phyloP scores from a whole-genome alignment of 2,888 invertebrate species.

The Lacanobia oleracea region DNA sequence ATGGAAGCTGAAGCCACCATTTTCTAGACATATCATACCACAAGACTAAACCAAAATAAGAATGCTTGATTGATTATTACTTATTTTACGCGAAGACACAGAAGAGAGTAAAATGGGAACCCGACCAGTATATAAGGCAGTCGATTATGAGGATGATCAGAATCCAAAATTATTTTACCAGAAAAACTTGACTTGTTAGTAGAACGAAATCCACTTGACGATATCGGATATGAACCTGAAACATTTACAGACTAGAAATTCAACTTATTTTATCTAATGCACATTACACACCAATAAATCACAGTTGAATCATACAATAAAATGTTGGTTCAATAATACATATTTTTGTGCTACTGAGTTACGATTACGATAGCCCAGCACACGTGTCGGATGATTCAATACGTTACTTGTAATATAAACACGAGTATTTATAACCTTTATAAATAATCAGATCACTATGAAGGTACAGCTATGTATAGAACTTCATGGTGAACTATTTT shows the following conservation, averaged over 20 bases:
- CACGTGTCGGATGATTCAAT: slow-evolving; percentile 61
- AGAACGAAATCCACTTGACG: background rate
- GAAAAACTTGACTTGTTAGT: too few species aligned
- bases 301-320: slow-evolving; percentile 46
- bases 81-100: too few species aligned
- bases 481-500: slow-evolving; percentile 30
- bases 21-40: background rate
- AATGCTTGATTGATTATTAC: too few species aligned
- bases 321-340: slow-evolving; percentile 31
- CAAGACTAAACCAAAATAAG: background rate
- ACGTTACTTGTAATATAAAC: slow-evolving; percentile 44
- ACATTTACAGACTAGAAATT: slow-evolving; percentile 11
- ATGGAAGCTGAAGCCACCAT: too few species aligned
- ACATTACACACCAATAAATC: slow-evolving; percentile 24
- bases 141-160: background rate
- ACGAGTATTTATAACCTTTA: slow-evolving; percentile 43
- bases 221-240: background rate
- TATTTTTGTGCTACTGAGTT: slow-evolving; percentile 52
- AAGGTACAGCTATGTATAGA: slow-evolving; percentile 40
- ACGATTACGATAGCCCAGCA: slow-evolving; percentile 39
- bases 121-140: background rate
- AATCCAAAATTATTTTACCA: too few species aligned
- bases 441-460: slow-evolving; percentile 38
- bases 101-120: background rate
- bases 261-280: background rate